Conservation (phyloP, 2,888 invertebrate genomes). For the Lithophane leautieri region DNA sequence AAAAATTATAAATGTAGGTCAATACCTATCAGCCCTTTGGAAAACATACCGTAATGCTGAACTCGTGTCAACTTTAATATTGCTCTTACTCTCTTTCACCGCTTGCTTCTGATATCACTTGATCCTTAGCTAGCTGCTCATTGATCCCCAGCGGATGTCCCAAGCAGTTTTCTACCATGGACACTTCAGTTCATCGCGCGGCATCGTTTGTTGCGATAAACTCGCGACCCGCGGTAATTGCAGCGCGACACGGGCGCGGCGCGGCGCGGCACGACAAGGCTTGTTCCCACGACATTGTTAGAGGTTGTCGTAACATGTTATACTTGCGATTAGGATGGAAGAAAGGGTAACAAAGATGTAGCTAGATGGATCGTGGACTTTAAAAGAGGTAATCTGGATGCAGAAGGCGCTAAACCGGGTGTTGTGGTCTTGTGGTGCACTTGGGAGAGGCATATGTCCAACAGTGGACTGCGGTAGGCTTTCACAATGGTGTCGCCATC, state of each 20-base stretch:
- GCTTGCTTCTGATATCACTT: no score
- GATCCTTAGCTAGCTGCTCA: background rate
- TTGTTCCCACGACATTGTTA: conserved; percentile 58
- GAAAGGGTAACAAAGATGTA: background rate
- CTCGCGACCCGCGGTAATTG: conserved; percentile 70
- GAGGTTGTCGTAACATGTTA: conserved; percentile 18
- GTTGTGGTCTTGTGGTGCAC: background rate
- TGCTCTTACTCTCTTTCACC: no score
- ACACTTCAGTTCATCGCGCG: conserved; percentile 31
- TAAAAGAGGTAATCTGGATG: background rate
- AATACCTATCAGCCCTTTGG: no score
- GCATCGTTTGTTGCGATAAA: conserved; percentile 69
- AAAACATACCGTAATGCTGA: no score
- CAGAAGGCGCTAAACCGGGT: background rate
- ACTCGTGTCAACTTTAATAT: no score
- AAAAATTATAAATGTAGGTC: no score
- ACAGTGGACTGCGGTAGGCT: background rate
- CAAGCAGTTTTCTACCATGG: conserved; percentile 31
- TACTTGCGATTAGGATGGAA: conserved; percentile 20
- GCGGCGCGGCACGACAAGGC: conserved; percentile 64
- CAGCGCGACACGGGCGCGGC: conserved; percentile 60
- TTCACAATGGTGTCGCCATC: background rate
- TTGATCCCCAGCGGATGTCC: background rate
- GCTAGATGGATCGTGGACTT: no score
- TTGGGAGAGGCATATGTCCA: background rate